Base-by-base conservation (phyloP, 2,797 vertebrate species). In the Esox masquinongy region DNA sequence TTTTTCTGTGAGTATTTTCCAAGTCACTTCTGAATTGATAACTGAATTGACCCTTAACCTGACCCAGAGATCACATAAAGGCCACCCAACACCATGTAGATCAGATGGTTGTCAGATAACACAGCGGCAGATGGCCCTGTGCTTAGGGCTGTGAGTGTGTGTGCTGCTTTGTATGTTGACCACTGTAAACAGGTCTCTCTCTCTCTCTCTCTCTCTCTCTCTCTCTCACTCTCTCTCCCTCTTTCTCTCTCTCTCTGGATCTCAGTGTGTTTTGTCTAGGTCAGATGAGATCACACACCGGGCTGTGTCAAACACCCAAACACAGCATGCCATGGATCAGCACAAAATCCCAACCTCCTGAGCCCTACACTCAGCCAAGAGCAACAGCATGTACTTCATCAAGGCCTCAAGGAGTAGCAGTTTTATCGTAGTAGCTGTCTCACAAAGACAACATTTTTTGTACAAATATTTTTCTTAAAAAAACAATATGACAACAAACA, bases 251-350 rank as follows among this genome's bases (percentile, higher is more conserved):
- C 72, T 68, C 22, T 70, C 9, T 2, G 16, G 5, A 31, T 73
- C 77, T 31, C 77, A 76, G 69, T 67, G 70, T 86, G 79, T 85
- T 83, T 77, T 72, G 87, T 85, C 87, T 89, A 77, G 77, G 67
- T 85, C 79, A 84, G 75, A 83, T 84, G 79, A 82, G 82, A 83
- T 79, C 80, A 79, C 73, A 83, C 83, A 80, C 82, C 71, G 69
- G 74, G 79, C 81, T 87, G 81, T 79, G 83, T 43, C 53, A 82
- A 74, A 79, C 72, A 80, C 80, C 80, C 74, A 86, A 88, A 85
- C 82, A 88, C 19, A 51, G 76, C 82, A 80, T 85, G 83, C 82
- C 88, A 83, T 49, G 78, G 76, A 85, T 82, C 74, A 76, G 73
- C 76, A 64, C 31, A 17, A 39, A 47, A 82, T 80, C 79, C 76